Percentiles rank a stretch among this genome's conserved stretches.
These are phyloP conservation scores for Megaptera novaeangliae DNA, from an alignment of 2,113 vertebrate genomes.

Conservation along the genomic window DNA sequence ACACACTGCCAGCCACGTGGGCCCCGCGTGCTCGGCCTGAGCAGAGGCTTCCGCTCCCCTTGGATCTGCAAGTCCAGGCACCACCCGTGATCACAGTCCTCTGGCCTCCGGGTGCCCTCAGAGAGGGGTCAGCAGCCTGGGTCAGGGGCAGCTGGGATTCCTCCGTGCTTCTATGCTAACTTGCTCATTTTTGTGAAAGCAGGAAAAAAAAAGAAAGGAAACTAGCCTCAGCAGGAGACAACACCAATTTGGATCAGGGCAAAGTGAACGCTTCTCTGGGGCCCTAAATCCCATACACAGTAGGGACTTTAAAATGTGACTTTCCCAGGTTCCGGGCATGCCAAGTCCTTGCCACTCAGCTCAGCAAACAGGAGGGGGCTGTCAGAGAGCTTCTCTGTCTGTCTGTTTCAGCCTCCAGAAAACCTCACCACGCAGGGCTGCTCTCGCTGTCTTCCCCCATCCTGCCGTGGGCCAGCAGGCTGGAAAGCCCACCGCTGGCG, in stretches of 20 bases:
- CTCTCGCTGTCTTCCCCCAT: too few relatives aligned
- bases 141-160: neutral
- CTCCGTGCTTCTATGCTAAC: neutral
- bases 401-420: too few relatives aligned
- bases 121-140: too few relatives aligned
- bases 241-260: neutral
- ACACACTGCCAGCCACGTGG: conserved; percentile 58
- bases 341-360: neutral
- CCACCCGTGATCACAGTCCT: accelerated
- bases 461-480: too few relatives aligned
- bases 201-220: neutral
- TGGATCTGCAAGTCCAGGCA: neutral
- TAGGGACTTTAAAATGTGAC: accelerated
- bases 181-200: neutral
- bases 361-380: neutral
- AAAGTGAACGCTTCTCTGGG: neutral
- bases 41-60: neutral
- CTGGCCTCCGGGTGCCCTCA: accelerated
- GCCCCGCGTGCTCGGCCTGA: neutral
- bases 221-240: too few relatives aligned
- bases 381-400: too few relatives aligned
- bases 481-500: too few relatives aligned
- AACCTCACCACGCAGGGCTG: too few relatives aligned
- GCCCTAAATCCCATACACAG: neutral
- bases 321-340: accelerated